These are phyloP conservation scores for Carassius gibelio DNA, from an alignment of 2,113 vertebrate species.

Conservation along the genomic window DNA sequence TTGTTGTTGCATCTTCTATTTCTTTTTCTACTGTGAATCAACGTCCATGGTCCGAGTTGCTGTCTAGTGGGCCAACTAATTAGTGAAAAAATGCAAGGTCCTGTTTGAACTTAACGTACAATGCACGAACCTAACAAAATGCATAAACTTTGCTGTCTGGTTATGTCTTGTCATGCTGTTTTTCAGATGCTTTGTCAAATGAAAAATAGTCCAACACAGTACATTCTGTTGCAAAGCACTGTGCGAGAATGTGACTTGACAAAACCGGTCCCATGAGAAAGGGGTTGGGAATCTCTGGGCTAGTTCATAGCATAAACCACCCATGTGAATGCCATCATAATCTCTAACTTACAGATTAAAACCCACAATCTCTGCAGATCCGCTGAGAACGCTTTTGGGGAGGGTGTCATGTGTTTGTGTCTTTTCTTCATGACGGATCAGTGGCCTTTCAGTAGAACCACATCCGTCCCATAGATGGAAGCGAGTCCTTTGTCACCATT, in stretches of 20 bases:
- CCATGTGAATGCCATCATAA: slow-evolving; percentile 1
- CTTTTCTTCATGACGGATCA: slow-evolving; percentile 30
- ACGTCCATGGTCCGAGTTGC: too few relatives aligned
- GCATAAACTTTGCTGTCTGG: background rate
- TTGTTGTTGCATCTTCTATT: too few relatives aligned
- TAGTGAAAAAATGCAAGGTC: too few relatives aligned
- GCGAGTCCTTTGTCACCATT: slow-evolving; percentile 35
- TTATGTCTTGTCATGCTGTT: background rate
- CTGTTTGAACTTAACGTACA: too few relatives aligned
- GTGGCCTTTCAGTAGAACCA: slow-evolving; percentile 38
- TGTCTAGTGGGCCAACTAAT: too few relatives aligned
- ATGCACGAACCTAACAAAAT: too few relatives aligned
- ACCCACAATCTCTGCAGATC: background rate
- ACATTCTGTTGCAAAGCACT: background rate
- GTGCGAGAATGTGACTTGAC: background rate
- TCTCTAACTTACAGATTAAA: background rate
- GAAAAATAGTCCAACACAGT: background rate
- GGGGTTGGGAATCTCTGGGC: background rate
- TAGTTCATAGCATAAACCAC: slow-evolving; percentile 2
- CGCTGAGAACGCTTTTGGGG: background rate
- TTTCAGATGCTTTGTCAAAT: background rate
- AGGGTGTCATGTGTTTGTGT: slow-evolving; percentile 9
- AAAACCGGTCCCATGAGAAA: background rate
- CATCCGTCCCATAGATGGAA: slow-evolving; percentile 45
- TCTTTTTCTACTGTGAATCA: too few relatives aligned